Evolutionary conservation across 2,113 vertebrate genomes (phyloP).

Genomic region (Nycticorax nycticorax): DNA sequence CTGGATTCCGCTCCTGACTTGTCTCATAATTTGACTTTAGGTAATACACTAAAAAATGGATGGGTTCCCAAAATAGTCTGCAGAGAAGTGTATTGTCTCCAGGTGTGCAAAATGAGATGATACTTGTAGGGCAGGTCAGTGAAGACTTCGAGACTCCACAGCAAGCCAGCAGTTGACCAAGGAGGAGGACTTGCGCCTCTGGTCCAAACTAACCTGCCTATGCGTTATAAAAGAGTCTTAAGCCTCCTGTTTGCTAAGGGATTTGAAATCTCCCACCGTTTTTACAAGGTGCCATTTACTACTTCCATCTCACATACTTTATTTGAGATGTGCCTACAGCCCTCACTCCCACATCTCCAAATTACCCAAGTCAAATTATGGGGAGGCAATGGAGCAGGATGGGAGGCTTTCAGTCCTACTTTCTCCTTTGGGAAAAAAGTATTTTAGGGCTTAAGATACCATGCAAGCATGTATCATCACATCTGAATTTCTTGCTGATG

Average conservation of each 20-base stretch:
- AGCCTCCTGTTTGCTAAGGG: neutral
- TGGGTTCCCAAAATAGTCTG: neutral
- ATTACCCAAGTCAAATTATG: neutral
- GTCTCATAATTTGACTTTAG: neutral
- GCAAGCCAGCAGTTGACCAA: neutral
- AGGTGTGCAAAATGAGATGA: neutral
- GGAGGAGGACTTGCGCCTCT: neutral
- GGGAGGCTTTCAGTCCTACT: neutral
- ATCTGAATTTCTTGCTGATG: neutral
- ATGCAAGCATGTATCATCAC: accelerated
- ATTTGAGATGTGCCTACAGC: neutral
- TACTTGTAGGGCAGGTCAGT: neutral
- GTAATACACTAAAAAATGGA: neutral
- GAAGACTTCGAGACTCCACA: neutral
- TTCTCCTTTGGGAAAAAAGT: neutral
- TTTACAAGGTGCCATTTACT: neutral
- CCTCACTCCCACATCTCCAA: neutral
- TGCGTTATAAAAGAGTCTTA: neutral
- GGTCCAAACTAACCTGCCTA: neutral
- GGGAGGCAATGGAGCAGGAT: neutral
- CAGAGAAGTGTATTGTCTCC: neutral
- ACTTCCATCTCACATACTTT: neutral
- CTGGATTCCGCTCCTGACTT: neutral
- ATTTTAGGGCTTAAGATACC: neutral
- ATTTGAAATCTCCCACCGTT: neutral